Percentiles rank a stretch among this genome's conserved stretches.
Evolutionary conservation across 2,888 invertebrate genomes (phyloP).

Genomic region (Ceramica pisi): DNA sequence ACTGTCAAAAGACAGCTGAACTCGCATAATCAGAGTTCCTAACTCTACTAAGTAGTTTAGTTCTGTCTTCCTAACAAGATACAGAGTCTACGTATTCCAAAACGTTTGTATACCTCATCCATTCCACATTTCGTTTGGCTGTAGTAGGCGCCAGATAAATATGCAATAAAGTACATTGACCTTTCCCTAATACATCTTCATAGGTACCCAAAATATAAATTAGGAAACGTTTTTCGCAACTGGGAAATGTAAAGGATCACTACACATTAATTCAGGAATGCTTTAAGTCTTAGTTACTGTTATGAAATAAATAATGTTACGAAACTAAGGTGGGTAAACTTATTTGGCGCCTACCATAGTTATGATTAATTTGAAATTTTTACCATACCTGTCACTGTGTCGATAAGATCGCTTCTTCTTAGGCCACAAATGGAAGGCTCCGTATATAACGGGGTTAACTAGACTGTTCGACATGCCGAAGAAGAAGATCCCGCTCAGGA

Average conservation of each 20-base stretch:
- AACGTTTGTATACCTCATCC: background rate
- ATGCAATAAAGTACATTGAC: too few species aligned
- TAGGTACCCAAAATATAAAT: too few species aligned
- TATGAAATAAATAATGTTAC: too few species aligned
- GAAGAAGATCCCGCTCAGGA: conserved; percentile 94
- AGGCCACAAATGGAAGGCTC: conserved; percentile 96
- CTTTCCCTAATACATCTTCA: too few species aligned
- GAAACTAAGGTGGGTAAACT: too few species aligned
- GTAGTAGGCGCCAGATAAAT: too few species aligned
- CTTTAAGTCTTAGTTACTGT: too few species aligned
- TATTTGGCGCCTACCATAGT: too few species aligned
- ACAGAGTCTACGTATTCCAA: background rate
- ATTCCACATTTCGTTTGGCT: background rate
- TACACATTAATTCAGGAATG: too few species aligned
- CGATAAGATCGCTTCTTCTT: conserved; percentile 85
- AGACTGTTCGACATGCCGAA: conserved; percentile 97
- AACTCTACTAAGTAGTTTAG: background rate
- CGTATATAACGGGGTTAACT: conserved; percentile 96
- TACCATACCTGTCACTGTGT: conserved; percentile 84
- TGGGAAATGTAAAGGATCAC: too few species aligned
- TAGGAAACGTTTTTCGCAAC: too few species aligned
- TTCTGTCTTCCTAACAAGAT: background rate
- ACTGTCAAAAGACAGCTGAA: background rate
- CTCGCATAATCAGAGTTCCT: background rate
- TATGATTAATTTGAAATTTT: conserved; percentile 1